Conservation (phyloP, 2,113 vertebrate species). For the Pomatorhinus ruficollis region DNA sequence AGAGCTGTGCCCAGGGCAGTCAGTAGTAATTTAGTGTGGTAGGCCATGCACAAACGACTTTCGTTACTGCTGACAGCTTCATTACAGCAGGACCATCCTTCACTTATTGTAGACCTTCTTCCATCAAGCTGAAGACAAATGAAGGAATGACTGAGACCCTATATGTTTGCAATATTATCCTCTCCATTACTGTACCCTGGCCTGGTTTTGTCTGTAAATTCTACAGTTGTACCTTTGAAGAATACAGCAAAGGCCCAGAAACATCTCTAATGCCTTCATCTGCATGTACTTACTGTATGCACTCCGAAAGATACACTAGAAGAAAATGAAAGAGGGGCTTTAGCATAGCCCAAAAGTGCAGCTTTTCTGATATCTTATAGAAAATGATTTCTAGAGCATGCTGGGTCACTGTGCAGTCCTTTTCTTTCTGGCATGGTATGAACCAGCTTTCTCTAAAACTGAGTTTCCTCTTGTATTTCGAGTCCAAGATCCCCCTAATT, state of each 20-base stretch:
- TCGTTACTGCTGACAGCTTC: slow-evolving; percentile 68
- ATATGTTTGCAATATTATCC: slow-evolving; percentile 39
- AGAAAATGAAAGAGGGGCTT: not conserved
- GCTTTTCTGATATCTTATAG: not conserved
- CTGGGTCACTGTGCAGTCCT: not conserved
- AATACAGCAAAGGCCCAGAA: not conserved
- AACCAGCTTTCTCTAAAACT: not conserved
- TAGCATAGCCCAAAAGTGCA: not conserved
- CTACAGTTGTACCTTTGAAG: not conserved
- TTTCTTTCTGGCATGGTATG: not conserved
- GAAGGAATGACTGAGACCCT: slow-evolving; percentile 7
- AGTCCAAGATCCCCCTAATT: too few species aligned
- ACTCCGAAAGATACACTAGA: not conserved
- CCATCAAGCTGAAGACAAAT: slow-evolving; percentile 57
- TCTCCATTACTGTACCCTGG: slow-evolving; percentile 37
- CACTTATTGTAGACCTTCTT: slow-evolving; percentile 60
- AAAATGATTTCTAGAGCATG: not conserved
- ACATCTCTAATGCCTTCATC: not conserved
- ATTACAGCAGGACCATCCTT: slow-evolving; percentile 67
- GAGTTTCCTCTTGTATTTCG: not conserved
- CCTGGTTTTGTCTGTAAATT: slow-evolving; percentile 12
- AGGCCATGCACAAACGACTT: slow-evolving; percentile 51
- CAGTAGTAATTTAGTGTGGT: slow-evolving; percentile 63
- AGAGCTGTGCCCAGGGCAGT: slow-evolving; percentile 33
- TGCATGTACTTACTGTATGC: not conserved